Conservation (phyloP, 2,888 invertebrate genomes). For the Cacoxenus indagator region DNA sequence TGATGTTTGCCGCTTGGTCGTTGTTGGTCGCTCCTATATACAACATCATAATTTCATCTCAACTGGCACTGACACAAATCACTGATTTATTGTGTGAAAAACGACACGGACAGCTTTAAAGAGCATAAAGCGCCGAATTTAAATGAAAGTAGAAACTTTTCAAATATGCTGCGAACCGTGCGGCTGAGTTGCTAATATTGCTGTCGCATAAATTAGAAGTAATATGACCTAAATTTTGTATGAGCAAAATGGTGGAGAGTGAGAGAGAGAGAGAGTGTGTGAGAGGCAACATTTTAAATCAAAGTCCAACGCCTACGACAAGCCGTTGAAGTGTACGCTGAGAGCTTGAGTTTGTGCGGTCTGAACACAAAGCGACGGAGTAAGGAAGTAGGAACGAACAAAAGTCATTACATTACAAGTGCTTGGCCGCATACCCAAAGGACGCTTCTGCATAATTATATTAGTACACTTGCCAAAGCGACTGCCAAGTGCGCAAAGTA, state of each 20-base stretch:
- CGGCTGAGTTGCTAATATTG: neutral
- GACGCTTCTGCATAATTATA: conserved; percentile 64
- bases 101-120: conserved; percentile 32
- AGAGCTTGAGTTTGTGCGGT: neutral
- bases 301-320: neutral
- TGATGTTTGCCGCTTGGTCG: neutral
- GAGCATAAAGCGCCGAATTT: neutral
- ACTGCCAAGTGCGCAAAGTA: neutral
- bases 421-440: conserved; percentile 61
- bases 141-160: neutral
- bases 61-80: conserved; percentile 61
- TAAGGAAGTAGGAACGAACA: conserved; percentile 33
- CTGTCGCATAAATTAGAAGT: neutral
- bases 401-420: conserved; percentile 62
- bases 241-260: neutral
- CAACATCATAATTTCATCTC: conserved; percentile 39
- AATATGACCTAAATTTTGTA: neutral
- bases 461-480: conserved; percentile 41
- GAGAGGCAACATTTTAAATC: neutral
- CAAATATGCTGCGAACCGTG: neutral
- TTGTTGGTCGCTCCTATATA: conserved; percentile 32
- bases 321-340: neutral
- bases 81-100: conserved; percentile 59
- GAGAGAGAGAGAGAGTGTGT: neutral
- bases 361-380: neutral